These are phyloP conservation scores for Azorinus chamasolen DNA, from an alignment of 2,888 invertebrate genomes.

Conservation along the genomic window DNA sequence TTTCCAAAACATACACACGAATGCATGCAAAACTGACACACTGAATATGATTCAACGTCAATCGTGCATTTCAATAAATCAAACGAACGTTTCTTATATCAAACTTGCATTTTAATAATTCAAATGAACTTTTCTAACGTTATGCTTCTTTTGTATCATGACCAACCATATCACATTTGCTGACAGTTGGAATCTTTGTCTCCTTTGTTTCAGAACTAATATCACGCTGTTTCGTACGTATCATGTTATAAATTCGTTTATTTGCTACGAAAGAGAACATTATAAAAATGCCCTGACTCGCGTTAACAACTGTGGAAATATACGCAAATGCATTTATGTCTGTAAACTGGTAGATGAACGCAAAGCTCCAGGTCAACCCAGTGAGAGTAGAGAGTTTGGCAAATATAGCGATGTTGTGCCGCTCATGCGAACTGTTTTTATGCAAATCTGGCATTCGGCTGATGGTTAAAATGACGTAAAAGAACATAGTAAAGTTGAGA, in stretches of 20 bases:
- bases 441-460: conserved; percentile 29
- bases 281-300: conserved; percentile 58
- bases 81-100: too few species aligned
- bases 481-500: conserved; percentile 48
- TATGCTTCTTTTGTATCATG: too few species aligned
- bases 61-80: too few species aligned
- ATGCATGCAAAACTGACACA: too few species aligned
- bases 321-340: conserved; percentile 31
- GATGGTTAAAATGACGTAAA: conserved; percentile 33
- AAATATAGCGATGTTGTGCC: conserved; percentile 48
- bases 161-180: too few species aligned
- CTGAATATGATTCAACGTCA: too few species aligned
- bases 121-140: too few species aligned
- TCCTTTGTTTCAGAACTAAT: not conserved
- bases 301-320: conserved; percentile 43
- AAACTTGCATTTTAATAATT: too few species aligned
- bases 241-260: conserved; percentile 27
- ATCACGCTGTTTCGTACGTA: not conserved
- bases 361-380: conserved; percentile 53
- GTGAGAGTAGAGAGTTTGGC: conserved; percentile 49
- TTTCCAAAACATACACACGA: too few species aligned
- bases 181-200: too few species aligned
- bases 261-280: conserved; percentile 55
- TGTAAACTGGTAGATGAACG: conserved; percentile 43
- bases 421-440: conserved; percentile 24